Base-by-base conservation (phyloP, 2,113 vertebrate genomes). In the Daboia siamensis region DNA sequence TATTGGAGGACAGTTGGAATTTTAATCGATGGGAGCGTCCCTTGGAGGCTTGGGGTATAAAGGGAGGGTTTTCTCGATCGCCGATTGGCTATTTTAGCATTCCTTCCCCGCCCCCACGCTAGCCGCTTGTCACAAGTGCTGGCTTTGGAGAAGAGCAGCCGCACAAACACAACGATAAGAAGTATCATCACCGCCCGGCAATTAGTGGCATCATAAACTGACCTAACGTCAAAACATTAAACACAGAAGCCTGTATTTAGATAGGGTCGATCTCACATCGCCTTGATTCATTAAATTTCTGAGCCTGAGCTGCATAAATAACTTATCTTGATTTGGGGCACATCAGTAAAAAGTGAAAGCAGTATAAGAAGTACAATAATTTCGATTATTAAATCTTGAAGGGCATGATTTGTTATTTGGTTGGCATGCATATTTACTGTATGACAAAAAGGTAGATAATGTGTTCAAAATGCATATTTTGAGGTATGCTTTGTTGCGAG, bases 1-100 rank as follows among this genome's bases (percentile, higher is more conserved):
- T 0, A 46, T 1, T 56, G 0, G 69, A 69, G 17, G 5, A 2
- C 0, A 17, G 21, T 1, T 0, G 33, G 24, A n/a, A 51, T 1
- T 1, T 24, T 23, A 57, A 20, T 80, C 55, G 86, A 90, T 54
- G 17, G 7, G 5, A 26, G 44, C 8, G 21, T 3, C 20, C 8
- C 13, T 51, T 10, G 48, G 33, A 24, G 33, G 52, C 5, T 55
- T 29, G 1, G 29, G n/a, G 4, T 33, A 80, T 6, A 8, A 8
- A 23, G 57, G 21, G 11, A 8, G 13, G 4, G 46, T 5, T 55
- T 55, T 55, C 29, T 24, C 1, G 54, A 24, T 5, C 12, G 10
- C 29, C 44, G 9, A 44, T 92, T 88, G 86, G n/a, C 21, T 69
- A 12, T 12, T 51, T n/a, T 8, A 52, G 6, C 46, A 12, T n/a